These are phyloP conservation scores for Actinostola sp. DNA, from an alignment of 92 coral and sea anemone species.

Conservation along the genomic window DNA sequence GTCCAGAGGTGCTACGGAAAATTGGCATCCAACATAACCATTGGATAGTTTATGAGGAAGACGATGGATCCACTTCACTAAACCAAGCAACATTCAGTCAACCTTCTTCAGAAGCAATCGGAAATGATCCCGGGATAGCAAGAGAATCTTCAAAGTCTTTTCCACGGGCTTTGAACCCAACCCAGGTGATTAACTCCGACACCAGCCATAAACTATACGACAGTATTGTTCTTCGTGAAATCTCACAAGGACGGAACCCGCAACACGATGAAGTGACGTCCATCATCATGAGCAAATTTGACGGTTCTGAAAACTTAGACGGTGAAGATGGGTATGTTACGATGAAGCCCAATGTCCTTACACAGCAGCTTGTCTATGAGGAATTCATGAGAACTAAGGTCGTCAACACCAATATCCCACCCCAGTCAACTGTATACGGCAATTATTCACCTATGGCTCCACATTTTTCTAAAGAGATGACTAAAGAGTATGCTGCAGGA, in stretches of 20 bases:
- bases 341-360: neutral
- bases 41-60: constrained; percentile 22
- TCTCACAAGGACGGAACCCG: no score
- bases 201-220: neutral
- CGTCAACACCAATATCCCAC: no score
- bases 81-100: no score
- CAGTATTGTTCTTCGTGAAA: neutral
- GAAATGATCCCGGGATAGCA: neutral
- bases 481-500: no score
- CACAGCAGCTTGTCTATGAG: neutral
- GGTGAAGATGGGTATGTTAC: constrained; percentile 8
- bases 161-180: constrained; percentile 2
- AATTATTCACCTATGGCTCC: no score
- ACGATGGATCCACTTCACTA: neutral
- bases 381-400: neutral
- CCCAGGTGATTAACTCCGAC: neutral
- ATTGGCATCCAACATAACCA: constrained; percentile 17
- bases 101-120: neutral
- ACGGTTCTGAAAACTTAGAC: neutral
- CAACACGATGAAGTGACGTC: neutral
- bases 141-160: neutral
- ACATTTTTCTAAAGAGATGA: neutral
- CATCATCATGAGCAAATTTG: neutral
- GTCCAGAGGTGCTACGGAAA: neutral
- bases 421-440: no score